Conservation (phyloP, 2,888 invertebrate genomes). For the Eurytoma adleriae region DNA sequence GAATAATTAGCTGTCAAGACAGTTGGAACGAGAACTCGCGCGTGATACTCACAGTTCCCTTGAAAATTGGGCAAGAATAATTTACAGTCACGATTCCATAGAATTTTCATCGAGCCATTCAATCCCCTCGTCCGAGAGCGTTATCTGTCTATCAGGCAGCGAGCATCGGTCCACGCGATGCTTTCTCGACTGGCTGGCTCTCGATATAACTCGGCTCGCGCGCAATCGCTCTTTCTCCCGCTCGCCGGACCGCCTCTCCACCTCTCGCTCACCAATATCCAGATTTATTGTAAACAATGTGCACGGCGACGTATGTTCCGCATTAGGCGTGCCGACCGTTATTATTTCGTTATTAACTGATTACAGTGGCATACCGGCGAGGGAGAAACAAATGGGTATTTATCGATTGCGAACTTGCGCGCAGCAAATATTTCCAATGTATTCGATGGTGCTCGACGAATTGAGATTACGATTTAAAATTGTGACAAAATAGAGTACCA, state of each 20-base stretch:
- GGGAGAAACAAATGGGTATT: slow-evolving; percentile 6
- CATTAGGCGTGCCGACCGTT: slow-evolving; percentile 27
- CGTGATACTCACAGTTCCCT: no score
- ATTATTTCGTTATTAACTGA: slow-evolving; percentile 54
- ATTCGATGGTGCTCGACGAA: no score
- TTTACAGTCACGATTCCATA: no score
- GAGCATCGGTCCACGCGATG: not conserved
- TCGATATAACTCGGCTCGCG: slow-evolving; percentile 29
- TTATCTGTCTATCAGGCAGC: slow-evolving; percentile 15
- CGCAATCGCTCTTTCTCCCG: slow-evolving; percentile 8
- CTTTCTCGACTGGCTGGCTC: slow-evolving; percentile 13
- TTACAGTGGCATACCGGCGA: slow-evolving; percentile 16
- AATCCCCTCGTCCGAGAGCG: no score
- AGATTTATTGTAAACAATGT: slow-evolving; percentile 50
- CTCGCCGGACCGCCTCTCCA: not conserved
- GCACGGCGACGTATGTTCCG: not conserved
- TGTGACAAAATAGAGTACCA: no score
- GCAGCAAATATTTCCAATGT: no score
- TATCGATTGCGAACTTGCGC: slow-evolving; percentile 24
- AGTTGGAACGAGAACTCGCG: no score
- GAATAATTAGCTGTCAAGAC: no score
- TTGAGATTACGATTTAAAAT: no score
- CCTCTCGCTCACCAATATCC: slow-evolving; percentile 15
- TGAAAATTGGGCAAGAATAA: no score
- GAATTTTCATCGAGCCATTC: no score